phyloP scores from a whole-genome alignment of 2,113 vertebrate species.

The Nycticorax nycticorax region DNA sequence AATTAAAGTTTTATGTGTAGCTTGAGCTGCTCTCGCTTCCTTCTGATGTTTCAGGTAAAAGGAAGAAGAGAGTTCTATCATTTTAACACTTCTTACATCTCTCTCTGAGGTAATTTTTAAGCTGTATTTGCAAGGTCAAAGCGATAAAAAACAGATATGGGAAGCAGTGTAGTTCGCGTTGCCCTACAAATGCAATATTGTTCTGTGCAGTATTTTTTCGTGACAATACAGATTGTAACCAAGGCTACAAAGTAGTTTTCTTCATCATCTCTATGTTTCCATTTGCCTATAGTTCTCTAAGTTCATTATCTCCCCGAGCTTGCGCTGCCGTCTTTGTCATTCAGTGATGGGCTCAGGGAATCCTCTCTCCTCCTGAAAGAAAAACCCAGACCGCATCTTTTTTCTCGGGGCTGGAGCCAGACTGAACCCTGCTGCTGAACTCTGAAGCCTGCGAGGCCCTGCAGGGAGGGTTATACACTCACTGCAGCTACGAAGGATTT shows the following conservation, averaged over 20 bases:
- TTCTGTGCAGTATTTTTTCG: not conserved
- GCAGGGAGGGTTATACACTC: not conserved
- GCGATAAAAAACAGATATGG: not conserved
- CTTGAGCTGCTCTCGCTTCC: not conserved
- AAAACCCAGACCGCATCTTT: not conserved
- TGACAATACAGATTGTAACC: not conserved
- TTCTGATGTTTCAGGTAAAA: slow-evolving; percentile 32
- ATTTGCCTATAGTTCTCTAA: not conserved
- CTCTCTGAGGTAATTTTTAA: not conserved
- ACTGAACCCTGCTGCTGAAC: not conserved
- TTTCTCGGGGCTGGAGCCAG: not conserved
- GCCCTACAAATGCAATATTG: not conserved
- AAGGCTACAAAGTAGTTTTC: not conserved
- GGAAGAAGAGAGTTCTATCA: not conserved
- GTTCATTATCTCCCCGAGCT: not conserved
- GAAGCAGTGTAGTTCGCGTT: not conserved
- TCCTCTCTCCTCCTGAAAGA: not conserved
- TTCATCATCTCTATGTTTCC: not conserved
- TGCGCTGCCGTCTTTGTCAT: not conserved
- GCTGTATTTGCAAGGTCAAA: not conserved
- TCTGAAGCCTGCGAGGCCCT: not conserved
- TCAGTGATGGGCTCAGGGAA: not conserved
- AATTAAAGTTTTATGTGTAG: not conserved
- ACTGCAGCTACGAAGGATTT: not conserved
- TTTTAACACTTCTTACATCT: slow-evolving; percentile 1